These are phyloP conservation scores for Euphonia xanthogaster DNA, from an alignment of 2,797 vertebrate genomes.

Conservation along the genomic window DNA sequence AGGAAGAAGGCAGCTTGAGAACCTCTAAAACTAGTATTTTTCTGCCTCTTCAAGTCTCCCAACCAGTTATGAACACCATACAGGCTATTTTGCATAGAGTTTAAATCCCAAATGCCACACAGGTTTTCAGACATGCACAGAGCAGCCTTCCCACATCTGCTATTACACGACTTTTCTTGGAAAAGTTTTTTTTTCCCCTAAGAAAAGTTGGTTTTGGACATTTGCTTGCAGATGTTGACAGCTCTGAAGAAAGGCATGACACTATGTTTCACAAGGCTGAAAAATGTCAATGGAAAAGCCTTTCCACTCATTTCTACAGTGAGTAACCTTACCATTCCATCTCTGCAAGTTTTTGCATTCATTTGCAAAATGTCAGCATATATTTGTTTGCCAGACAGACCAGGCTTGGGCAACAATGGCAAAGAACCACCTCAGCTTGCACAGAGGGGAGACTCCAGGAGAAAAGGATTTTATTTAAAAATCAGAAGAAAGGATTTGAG, in stretches of 20 bases:
- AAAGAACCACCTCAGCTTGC: neutral
- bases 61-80: neutral
- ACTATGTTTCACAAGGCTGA: neutral
- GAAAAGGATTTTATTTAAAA: neutral
- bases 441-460: neutral
- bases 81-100: neutral
- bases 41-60: neutral
- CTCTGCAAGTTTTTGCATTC: neutral
- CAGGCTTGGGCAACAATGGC: neutral
- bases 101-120: neutral
- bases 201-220: accelerated
- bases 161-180: neutral
- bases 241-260: neutral
- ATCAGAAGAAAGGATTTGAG: neutral
- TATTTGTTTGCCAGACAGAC: neutral
- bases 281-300: neutral
- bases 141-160: neutral
- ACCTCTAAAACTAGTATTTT: neutral
- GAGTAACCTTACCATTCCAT: neutral
- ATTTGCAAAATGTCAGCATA: neutral
- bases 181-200: neutral
- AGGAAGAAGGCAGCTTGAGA: neutral
- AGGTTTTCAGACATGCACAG: neutral
- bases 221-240: neutral
- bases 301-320: neutral